A percentile compares a stretch with the other conserved stretches of the same genome.
phyloP scores from a whole-genome alignment of 2,888 invertebrate genomes.

The Drepanosiphum platanoidis region DNA sequence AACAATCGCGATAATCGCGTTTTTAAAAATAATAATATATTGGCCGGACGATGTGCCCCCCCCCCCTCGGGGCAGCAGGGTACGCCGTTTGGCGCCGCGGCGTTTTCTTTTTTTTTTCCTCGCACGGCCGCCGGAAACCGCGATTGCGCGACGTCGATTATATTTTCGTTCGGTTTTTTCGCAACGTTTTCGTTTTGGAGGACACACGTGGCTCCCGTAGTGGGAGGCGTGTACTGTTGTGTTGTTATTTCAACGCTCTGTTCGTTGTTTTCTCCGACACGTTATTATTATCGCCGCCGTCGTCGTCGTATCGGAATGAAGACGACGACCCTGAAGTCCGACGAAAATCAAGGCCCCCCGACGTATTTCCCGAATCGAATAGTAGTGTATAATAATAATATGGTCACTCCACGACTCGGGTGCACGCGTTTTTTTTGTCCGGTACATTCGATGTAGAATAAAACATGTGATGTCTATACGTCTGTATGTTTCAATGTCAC shows the following conservation, averaged over 20 bases:
- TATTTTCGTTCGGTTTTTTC: not conserved
- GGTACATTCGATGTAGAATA: not conserved
- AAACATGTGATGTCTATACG: not conserved
- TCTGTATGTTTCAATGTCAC: not conserved
- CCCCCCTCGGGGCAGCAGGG: not conserved
- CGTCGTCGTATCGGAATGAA: not conserved
- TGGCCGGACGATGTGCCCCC: no score
- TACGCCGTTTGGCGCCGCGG: not conserved
- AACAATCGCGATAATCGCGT: no score
- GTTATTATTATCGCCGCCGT: not conserved
- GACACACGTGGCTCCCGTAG: not conserved
- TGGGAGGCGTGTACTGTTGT: not conserved
- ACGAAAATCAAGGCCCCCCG: not conserved
- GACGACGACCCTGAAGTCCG: not conserved
- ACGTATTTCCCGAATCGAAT: not conserved
- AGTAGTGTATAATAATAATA: no score
- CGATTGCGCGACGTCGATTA: not conserved
- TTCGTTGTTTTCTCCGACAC: not conserved
- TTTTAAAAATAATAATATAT: no score
- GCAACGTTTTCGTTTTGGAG: not conserved
- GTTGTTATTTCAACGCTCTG: no score
- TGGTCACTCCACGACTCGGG: not conserved
- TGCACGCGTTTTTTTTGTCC: not conserved
- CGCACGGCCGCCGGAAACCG: not conserved
- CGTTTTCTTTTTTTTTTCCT: no score